Evolutionary conservation across 1,140 invertebrate genomes (phyloP), one percentile per base, ranked within the genome.

Genomic region (Myzus persicae): DNA sequence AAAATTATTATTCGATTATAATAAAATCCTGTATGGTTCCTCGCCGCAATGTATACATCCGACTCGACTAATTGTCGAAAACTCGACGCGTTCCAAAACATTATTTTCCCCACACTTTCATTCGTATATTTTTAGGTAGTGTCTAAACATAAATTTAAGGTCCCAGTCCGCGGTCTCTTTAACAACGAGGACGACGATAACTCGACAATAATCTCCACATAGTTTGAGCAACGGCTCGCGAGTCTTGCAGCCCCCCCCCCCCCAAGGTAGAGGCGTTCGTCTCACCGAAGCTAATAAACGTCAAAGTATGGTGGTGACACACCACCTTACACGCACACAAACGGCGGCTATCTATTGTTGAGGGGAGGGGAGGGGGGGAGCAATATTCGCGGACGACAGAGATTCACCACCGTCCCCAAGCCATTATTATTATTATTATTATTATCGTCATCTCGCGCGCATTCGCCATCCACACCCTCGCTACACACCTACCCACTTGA

Each of bases 401-500:
- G 90, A 91, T 91, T 44, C 38, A 9, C 54, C 54, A 24, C 54
- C 40, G 26, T 40, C 7, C 11, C 44, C 20, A 24, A 46, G 44
- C n/a, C 88, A n/a, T 76, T 76, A 76, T 5, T 76, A 76, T 67
- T 67, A 67, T n/a, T 67, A 67, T n/a, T 67, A 67, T 36, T 76
- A 76, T n/a, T 18, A 18, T 76, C 14, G 7, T 18, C n/a, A 18
- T 76, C 31, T 76, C 31, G 26, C 26, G 9, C 26, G n/a, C n/a
- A n/a, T n/a, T n/a, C n/a, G n/a, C n/a, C n/a, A 31, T 76, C 59
- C 31, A 2, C 59, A 9, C 48, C 24, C 48, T 5, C 48, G 46
- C 46, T 18, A 18, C 46, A 20, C 20, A 51, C 48, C 48, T 20
- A 76, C 14, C 0, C 14, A 18, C 31, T 76, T 76, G n/a, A 76